Conservation (phyloP, 1,140 invertebrate species). For the Plutomurus gul region DNA sequence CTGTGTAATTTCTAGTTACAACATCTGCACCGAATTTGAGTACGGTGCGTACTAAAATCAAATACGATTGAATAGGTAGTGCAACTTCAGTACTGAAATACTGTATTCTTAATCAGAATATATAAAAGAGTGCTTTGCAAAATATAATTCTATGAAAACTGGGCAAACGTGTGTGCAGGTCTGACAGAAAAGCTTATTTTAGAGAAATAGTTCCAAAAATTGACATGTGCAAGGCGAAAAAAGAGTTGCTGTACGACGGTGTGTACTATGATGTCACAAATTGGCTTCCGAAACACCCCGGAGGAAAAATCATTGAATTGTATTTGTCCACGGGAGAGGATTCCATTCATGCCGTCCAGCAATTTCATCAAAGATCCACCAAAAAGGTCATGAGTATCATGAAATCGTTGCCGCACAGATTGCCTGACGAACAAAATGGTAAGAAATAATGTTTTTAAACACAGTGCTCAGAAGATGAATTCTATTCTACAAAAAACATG, state of each 20-base stretch:
- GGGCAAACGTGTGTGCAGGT: too few relatives aligned
- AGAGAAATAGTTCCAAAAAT: too few relatives aligned
- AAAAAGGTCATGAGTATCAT: conserved; percentile 36
- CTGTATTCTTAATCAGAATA: too few relatives aligned
- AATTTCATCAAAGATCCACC: conserved; percentile 47
- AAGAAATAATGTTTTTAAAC: neutral
- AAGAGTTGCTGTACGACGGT: conserved; percentile 40
- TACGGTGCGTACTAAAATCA: too few relatives aligned
- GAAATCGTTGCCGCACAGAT: neutral
- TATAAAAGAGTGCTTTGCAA: too few relatives aligned
- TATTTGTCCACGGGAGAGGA: conserved; percentile 35
- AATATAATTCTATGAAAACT: too few relatives aligned
- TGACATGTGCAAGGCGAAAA: too few relatives aligned
- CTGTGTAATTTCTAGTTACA: too few relatives aligned
- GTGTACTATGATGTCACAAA: conserved; percentile 36
- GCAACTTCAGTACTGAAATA: too few relatives aligned
- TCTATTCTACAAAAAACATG: neutral
- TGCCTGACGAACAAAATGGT: neutral
- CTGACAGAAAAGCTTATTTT: too few relatives aligned
- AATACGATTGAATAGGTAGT: too few relatives aligned
- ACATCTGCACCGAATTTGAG: too few relatives aligned
- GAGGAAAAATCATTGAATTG: conserved; percentile 32
- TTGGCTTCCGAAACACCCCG: conserved; percentile 33
- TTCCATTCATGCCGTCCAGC: conserved; percentile 43
- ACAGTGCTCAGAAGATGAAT: neutral